Conservation (phyloP, 2,888 invertebrate species). For the Orthonychiurus folsomi region DNA sequence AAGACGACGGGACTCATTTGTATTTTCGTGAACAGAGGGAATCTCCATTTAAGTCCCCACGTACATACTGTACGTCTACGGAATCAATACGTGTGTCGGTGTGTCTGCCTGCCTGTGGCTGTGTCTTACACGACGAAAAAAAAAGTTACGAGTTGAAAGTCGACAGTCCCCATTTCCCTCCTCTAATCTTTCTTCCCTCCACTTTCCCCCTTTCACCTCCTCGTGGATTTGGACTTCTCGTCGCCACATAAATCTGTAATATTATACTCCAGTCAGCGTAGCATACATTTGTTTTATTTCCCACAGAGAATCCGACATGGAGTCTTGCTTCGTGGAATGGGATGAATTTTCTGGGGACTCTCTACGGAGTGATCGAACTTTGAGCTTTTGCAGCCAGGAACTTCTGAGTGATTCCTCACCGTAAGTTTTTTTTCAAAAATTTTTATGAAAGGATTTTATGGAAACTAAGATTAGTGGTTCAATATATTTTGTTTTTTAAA, state of each 20-base stretch:
- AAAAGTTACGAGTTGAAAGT: no score
- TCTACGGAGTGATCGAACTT: conserved; percentile 18
- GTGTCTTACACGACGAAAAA: no score
- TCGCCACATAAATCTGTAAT: background rate
- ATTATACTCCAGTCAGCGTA: background rate
- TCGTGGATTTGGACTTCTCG: background rate
- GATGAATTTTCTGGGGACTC: conserved; percentile 31
- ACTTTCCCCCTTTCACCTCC: background rate
- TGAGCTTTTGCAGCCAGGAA: background rate
- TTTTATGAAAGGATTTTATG: background rate
- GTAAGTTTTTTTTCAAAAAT: background rate
- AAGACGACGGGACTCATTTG: background rate
- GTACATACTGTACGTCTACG: no score
- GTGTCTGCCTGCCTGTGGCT: background rate
- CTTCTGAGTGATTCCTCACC: background rate
- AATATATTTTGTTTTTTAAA: no score
- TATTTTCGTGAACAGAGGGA: no score
- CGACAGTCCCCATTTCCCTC: background rate
- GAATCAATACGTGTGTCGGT: no score
- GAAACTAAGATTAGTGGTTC: background rate
- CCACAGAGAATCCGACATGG: conserved; percentile 37
- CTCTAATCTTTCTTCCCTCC: background rate
- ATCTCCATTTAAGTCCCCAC: no score
- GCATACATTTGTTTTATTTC: conserved; percentile 2
- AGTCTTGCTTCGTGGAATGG: conserved; percentile 35